Conservation (phyloP, 2,888 invertebrate genomes). For the Nowickia ferox region DNA sequence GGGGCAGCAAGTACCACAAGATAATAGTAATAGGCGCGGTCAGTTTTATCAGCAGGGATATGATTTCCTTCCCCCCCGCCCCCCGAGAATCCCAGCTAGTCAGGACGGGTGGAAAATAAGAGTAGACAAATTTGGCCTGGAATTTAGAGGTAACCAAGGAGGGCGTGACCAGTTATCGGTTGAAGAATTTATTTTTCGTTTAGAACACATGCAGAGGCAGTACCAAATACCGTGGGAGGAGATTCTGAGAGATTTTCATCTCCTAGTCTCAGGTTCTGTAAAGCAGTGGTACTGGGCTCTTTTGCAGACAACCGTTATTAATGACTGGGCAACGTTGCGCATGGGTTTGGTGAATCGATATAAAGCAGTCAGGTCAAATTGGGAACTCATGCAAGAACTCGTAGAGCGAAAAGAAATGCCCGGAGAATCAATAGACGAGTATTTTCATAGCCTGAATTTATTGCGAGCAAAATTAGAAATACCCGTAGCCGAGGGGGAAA, state of each 20-base stretch:
- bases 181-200: too few species aligned
- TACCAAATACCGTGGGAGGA: background rate
- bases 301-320: background rate
- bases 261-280: background rate
- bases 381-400: slow-evolving; percentile 15
- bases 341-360: background rate
- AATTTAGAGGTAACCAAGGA: too few species aligned
- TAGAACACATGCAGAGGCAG: too few species aligned
- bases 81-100: too few species aligned
- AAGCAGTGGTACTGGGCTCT: slow-evolving; percentile 2
- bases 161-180: too few species aligned
- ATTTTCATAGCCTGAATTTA: background rate
- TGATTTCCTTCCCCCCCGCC: too few species aligned
- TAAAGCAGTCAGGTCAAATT: background rate
- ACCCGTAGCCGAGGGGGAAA: background rate
- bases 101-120: too few species aligned
- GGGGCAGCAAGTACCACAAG: too few species aligned
- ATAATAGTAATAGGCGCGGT: too few species aligned
- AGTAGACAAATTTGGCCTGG: too few species aligned
- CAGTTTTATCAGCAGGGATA: too few species aligned
- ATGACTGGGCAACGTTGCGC: background rate
- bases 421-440: background rate
- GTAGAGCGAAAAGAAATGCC: slow-evolving; percentile 4
- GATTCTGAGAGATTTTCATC: slow-evolving; percentile 15
- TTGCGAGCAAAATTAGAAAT: background rate